These are phyloP conservation scores for Xiphorhynchus erythropygius DNA, from an alignment of 2,797 vertebrate genomes.

Conservation along the genomic window DNA sequence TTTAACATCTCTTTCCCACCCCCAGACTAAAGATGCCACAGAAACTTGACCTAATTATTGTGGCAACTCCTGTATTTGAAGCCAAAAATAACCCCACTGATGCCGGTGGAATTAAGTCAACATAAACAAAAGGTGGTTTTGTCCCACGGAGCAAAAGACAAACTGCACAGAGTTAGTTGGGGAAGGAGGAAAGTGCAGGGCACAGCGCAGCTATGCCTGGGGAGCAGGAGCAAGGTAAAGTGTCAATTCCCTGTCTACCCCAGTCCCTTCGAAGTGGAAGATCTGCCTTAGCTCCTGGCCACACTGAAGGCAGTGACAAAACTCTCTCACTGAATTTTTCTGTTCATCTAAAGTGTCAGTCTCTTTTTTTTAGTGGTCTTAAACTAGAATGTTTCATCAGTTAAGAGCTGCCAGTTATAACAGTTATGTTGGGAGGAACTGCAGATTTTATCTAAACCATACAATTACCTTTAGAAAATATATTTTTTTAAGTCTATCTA, in stretches of 20 bases:
- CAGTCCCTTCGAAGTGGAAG: not conserved
- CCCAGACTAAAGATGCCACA: not conserved
- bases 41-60: not conserved
- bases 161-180: not conserved
- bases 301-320: not conserved
- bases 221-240: not conserved
- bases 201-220: not conserved
- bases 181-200: not conserved
- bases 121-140: not conserved
- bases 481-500: not conserved
- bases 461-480: slow-evolving; percentile 32
- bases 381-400: not conserved
- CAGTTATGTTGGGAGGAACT: not conserved
- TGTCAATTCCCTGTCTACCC: not conserved
- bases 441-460: slow-evolving; percentile 23
- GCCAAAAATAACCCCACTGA: not conserved
- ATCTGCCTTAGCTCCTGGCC: not conserved
- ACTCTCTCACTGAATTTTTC: not conserved
- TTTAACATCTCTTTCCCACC: not conserved
- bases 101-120: not conserved
- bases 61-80: not conserved
- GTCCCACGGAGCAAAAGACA: not conserved
- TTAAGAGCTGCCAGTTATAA: not conserved
- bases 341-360: not conserved
- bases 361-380: not conserved